phyloP scores from a whole-genome alignment of 2,797 vertebrate species.

The Enteromius viviparus region DNA sequence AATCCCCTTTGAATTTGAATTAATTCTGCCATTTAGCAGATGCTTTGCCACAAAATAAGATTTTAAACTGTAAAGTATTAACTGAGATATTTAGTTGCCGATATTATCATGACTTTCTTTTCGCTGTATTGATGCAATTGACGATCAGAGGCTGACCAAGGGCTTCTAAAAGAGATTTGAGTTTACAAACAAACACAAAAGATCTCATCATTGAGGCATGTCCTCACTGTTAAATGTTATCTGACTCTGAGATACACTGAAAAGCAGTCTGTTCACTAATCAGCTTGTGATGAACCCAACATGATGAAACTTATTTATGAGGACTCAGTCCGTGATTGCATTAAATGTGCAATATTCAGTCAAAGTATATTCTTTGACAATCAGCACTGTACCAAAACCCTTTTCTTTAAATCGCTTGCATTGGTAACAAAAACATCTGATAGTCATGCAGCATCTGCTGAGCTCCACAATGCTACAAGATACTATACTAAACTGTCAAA shows the following conservation, averaged over 20 bases:
- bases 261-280: not conserved
- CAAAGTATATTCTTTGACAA: not conserved
- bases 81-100: not conserved
- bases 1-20: not conserved
- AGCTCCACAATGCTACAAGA: not conserved
- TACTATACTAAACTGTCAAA: not conserved
- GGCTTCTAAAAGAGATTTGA: not conserved
- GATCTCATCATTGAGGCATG: not conserved
- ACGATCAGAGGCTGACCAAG: not conserved
- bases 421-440: constrained; percentile 2
- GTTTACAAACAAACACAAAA: not conserved
- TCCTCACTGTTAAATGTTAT: not conserved
- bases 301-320: too few species aligned
- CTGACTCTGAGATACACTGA: not conserved
- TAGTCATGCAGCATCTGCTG: constrained; percentile 3
- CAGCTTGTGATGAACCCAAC: not conserved
- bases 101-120: not conserved
- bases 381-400: not conserved
- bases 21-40: not conserved
- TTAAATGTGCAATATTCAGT: not conserved
- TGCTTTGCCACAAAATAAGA: not conserved
- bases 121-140: not conserved
- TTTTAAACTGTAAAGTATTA: not conserved
- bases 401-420: constrained; percentile 1
- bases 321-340: not conserved